Evolutionary conservation across 2,797 vertebrate genomes (phyloP), one percentile per base, ranked within the genome.

Genomic region (Hydrophis major): DNA sequence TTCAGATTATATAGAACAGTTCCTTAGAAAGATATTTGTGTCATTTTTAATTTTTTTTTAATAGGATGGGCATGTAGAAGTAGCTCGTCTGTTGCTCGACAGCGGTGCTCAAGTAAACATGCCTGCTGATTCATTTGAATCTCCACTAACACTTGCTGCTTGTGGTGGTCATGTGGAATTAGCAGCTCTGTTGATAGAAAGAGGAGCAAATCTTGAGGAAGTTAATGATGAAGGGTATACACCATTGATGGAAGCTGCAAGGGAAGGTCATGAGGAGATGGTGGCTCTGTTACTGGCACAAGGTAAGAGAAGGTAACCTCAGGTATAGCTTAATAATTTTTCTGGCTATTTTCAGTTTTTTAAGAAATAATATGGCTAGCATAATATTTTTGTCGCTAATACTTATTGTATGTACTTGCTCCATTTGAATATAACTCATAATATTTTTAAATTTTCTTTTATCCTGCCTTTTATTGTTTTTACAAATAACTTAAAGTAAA

Each of bases 221-320:
- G 99, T 99, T 22, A 99, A 99, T 96, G 99, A 99, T 96, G 99
- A 99, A 97, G 99, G 99, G 88, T 99, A 99, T 95, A 99, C 99
- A 32, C 99, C 99, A 50, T 97, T 99, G 92, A 99, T 99, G 99
- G 99, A 99, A 97, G 99, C 99, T 95, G 99, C 99, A 87, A 98
- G 99, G 74, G 99, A 99, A 97, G 99, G 99, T 93, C 99, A 99
- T 3, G 99, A 99, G 92, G 99, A 99, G 96, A 99, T 99, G 99
- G 99, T 99, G 93, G 99, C 99, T 57, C 98, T 99, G 93, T 98
- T 99, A 69, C 98, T 99, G 96, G 99, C 99, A 93, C 99, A 99
- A 98, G 99, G 99, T 99, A 97, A 96, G 95, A 88, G 14, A 60
- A 0, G 0, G 0, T 83, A 8, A 0, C 3, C 37, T 90, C 47